Evolutionary conservation across 2,797 vertebrate species (phyloP).

Genomic region (Enteromius afrohamiltoni): DNA sequence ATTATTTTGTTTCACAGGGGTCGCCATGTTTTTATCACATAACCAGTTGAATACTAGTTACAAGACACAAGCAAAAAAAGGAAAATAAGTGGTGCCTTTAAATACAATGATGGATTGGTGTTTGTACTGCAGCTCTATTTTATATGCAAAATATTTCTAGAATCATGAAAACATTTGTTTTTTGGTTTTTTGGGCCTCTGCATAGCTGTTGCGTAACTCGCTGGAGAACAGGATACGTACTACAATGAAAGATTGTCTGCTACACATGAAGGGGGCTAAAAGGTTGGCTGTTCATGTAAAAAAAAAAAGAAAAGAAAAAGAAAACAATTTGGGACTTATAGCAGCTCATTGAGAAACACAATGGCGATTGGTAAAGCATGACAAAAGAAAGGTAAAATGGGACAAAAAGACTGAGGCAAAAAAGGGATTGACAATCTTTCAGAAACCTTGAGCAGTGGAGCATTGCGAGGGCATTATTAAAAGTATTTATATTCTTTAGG

Average conservation of each 20-base stretch:
- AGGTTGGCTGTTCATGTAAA: conserved; percentile 15
- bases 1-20: background rate
- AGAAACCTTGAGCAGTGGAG: conserved; percentile 41
- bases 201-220: background rate
- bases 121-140: background rate
- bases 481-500: conserved; percentile 54
- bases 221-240: background rate
- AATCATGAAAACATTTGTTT: background rate
- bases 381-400: background rate
- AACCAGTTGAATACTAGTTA: background rate
- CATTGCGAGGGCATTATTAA: conserved; percentile 50
- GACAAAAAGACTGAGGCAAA: background rate
- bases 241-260: background rate
- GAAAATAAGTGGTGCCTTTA: background rate
- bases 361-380: conserved; percentile 27
- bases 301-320: conserved; percentile 1
- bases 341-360: conserved; percentile 18
- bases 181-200: background rate
- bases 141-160: background rate
- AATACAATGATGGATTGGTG: background rate
- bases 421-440: conserved; percentile 2
- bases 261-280: background rate
- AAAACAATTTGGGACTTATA: conserved; percentile 31
- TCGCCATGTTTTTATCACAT: background rate
- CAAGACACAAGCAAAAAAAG: background rate